These are phyloP conservation scores for Carterocephalus palaemon DNA, from an alignment of 2,888 invertebrate species.

Conservation along the genomic window DNA sequence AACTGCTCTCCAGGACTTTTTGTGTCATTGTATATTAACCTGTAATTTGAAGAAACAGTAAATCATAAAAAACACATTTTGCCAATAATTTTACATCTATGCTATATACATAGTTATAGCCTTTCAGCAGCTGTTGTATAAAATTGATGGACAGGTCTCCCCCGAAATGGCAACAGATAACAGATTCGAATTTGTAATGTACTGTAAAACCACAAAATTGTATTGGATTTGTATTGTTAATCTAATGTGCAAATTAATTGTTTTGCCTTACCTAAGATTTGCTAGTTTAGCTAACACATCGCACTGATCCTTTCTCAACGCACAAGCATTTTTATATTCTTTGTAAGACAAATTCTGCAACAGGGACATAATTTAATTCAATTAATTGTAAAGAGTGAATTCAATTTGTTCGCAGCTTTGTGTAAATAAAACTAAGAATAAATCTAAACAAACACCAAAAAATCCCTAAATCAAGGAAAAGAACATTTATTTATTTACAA, in stretches of 20 bases:
- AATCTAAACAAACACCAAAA: too few relatives aligned
- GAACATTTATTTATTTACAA: too few relatives aligned
- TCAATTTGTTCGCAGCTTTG: too few relatives aligned
- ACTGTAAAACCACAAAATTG: too few relatives aligned
- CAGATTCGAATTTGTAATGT: too few relatives aligned
- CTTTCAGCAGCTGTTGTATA: background rate
- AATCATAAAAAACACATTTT: too few relatives aligned
- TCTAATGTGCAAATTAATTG: too few relatives aligned
- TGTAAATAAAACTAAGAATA: too few relatives aligned
- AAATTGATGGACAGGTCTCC: too few relatives aligned
- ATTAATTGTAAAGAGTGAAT: background rate
- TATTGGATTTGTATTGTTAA: too few relatives aligned
- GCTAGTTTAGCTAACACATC: conserved; percentile 58
- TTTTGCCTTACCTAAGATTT: conserved; percentile 54
- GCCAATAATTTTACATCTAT: background rate
- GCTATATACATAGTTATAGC: background rate
- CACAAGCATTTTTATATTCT: conserved; percentile 54
- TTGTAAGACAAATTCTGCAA: conserved; percentile 53
- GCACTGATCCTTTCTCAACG: conserved; percentile 52
- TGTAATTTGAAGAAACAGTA: conserved; percentile 35
- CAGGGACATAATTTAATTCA: conserved; percentile 50
- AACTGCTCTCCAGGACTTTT: conserved; percentile 59
- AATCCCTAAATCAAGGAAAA: too few relatives aligned
- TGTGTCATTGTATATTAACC: conserved; percentile 44
- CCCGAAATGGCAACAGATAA: too few relatives aligned